These are phyloP conservation scores for Coracopsis vasa DNA, from an alignment of 2,113 vertebrate genomes.

Conservation along the genomic window DNA sequence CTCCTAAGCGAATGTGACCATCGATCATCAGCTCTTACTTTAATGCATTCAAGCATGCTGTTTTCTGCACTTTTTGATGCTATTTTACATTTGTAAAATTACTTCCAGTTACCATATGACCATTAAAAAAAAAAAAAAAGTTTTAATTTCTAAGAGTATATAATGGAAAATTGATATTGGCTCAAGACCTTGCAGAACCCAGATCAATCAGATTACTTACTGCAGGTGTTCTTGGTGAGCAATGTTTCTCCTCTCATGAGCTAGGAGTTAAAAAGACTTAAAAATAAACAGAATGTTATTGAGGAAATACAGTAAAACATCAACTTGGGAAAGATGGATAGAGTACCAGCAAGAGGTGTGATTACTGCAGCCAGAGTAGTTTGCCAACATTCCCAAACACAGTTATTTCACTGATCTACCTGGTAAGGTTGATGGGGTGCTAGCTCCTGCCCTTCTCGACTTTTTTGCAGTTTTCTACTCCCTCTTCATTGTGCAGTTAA, in stretches of 20 bases:
- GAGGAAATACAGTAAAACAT: neutral
- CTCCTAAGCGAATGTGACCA: neutral
- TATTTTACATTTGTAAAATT: neutral
- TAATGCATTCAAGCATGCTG: neutral
- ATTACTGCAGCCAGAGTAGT: neutral
- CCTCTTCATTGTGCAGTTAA: neutral
- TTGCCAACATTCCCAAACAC: neutral
- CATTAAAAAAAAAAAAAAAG: neutral
- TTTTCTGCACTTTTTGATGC: neutral
- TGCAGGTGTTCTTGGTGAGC: neutral
- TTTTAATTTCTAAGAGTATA: conserved; percentile 3
- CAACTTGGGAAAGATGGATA: neutral
- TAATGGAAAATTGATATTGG: conserved; percentile 21
- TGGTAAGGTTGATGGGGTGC: neutral
- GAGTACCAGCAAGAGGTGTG: neutral
- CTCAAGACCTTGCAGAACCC: neutral
- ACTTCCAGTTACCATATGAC: neutral
- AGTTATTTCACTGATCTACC: neutral
- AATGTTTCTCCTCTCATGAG: neutral
- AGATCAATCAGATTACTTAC: neutral
- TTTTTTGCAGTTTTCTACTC: neutral
- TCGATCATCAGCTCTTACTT: neutral
- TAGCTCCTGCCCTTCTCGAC: neutral
- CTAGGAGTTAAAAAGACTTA: neutral
- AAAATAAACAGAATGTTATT: neutral